Base-by-base conservation (phyloP, 2,797 vertebrate genomes). In the Malurus splendens region DNA sequence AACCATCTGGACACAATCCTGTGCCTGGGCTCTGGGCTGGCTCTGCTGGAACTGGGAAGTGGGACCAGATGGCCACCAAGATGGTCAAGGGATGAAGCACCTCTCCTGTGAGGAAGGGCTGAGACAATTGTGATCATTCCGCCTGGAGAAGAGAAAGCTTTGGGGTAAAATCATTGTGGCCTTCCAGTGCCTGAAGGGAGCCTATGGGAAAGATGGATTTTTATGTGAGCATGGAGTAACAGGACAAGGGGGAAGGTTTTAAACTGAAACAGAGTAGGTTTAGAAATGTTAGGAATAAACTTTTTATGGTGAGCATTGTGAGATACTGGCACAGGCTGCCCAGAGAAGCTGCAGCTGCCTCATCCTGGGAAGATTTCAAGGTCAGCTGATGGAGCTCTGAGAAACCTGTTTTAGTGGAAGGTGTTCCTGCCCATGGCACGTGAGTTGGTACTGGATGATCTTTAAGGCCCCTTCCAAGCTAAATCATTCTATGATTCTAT, bases 61-160 rank as follows among this genome's bases (percentile, higher is more conserved):
- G 52, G 23, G 13, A 24, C 15, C 24, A 20, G 30, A 1, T 36
- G 42, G 2, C 8, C 38, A 6, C 17, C 0, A 6, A 32, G 32
- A 6, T 33, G 48, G 25, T 30, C 0, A 18, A 16, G 42, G 19
- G 28, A 16, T 30, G 41, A 9, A 42, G 8, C 25, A 9, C 10
- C 10, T 61, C 56, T 61, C 18, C 36, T 18, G 8, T 14, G 27
- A 61, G 19, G 8, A 44, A 18, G 32, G 55, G 38, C 61, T 74
- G 44, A 15, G 32, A 33, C 12, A 25, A 5, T 6, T 38, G 61
- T 27, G 1, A 0, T 32, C 32, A 27, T 7, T 39, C 17, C 27
- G 19, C 24, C 20, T 44, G 24, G 19, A 38, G 11, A 18, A 38
- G 17, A 55, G 11, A 6, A 38, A 7, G 42, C 14, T 50, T 38